phyloP scores from a whole-genome alignment of 2,113 vertebrate species.

The Trematocara macrostoma region DNA sequence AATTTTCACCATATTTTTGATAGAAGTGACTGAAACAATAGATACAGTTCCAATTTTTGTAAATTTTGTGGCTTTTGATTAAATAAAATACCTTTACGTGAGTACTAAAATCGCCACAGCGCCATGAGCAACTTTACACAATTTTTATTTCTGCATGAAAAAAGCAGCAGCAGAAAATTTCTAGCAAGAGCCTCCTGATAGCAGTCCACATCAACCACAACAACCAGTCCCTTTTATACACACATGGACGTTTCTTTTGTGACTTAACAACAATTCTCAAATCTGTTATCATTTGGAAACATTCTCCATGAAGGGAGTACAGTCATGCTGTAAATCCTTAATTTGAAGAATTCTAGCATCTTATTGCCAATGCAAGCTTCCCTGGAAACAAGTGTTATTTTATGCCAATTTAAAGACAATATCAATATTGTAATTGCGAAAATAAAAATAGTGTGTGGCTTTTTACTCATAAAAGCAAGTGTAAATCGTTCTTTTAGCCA shows the following conservation, averaged over 20 bases:
- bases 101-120: background rate
- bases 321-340: background rate
- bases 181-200: background rate
- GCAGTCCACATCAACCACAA: background rate
- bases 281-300: background rate
- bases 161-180: background rate
- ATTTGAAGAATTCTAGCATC: background rate
- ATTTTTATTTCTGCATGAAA: background rate
- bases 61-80: background rate
- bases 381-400: background rate
- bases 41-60: background rate
- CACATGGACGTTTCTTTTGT: background rate
- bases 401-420: background rate
- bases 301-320: background rate
- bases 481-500: background rate
- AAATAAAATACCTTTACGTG: background rate
- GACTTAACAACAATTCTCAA: background rate
- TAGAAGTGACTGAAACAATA: background rate
- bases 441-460: background rate
- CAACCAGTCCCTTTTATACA: background rate
- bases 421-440: background rate
- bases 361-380: background rate
- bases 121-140: background rate
- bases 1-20: background rate
- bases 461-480: accelerated